A percentile compares a stretch with the other conserved stretches of the same genome.
These are phyloP conservation scores for Nemotelus nigrinus DNA, from an alignment of 2,888 invertebrate genomes.

Conservation along the genomic window DNA sequence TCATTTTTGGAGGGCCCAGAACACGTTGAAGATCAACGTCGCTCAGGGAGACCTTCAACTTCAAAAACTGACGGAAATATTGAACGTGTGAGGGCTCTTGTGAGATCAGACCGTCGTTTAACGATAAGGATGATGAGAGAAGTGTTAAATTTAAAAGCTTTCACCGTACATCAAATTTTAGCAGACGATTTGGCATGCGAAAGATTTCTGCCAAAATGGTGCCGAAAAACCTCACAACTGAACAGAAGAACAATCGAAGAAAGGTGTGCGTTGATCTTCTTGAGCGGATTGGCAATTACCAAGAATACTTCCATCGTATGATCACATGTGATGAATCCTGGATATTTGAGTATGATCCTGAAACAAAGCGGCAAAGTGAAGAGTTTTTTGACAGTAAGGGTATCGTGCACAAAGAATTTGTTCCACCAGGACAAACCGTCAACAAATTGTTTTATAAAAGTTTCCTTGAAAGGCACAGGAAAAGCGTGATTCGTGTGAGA, in stretches of 20 bases:
- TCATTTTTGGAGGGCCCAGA: slow-evolving; percentile 16
- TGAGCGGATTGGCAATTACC: not conserved
- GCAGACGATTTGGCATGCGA: slow-evolving; percentile 7
- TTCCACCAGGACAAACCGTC: no score
- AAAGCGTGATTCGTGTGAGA: not conserved
- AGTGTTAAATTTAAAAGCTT: not conserved
- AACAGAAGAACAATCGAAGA: slow-evolving; percentile 16
- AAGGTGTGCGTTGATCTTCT: slow-evolving; percentile 17
- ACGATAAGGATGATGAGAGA: not conserved
- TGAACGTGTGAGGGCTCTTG: slow-evolving; percentile 24
- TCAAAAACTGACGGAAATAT: slow-evolving; percentile 11
- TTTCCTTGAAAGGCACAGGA: not conserved
- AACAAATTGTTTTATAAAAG: no score
- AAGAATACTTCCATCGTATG: not conserved
- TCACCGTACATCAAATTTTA: not conserved
- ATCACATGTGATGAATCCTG: not conserved
- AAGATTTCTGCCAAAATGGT: slow-evolving; percentile 15
- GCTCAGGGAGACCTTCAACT: not conserved
- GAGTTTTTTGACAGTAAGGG: not conserved
- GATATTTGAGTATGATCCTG: slow-evolving; percentile 1
- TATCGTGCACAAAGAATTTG: no score
- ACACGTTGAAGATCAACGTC: slow-evolving; percentile 6
- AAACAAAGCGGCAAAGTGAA: not conserved
- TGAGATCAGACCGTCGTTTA: slow-evolving; percentile 9
- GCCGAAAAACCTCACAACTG: slow-evolving; percentile 28